Evolutionary conservation across 2,888 invertebrate genomes (phyloP), one percentile per base, ranked within the genome.

Genomic region (Malthinus flaveolus): DNA sequence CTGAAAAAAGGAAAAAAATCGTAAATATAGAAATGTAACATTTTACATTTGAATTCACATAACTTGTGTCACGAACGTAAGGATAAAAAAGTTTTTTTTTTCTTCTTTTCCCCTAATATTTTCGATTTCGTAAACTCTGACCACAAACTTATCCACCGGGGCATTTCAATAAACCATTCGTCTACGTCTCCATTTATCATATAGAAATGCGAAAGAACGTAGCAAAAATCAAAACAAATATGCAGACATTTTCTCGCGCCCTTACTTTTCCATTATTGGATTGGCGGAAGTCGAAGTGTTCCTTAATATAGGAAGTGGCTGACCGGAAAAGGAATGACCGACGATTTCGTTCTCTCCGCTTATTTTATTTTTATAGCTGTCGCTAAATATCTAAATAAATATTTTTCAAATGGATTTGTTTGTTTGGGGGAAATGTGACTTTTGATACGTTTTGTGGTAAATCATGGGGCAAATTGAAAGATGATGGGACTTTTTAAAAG

Each of bases 111-210:
- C 61, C 61, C 54, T 36, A 49, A 31, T 13, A 35, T 59, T 56
- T 59, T 55, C 55, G 51, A 51, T 56, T 64, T 63, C 51, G 60
- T 60, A 62, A 62, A 59, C 63, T 59, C 61, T 63, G 62, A 71
- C 70, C 64, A 69, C 68, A 67, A 61, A 71, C 68, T 71, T 71
- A 70, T 69, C 69, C 73, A 68, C 70, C 66, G 68, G 73, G 73
- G 71, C 73, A 73, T 75, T 77, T 76, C 75, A 75, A 76, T 76
- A 76, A 76, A 76, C 75, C 76, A 76, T 76, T 72, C 74, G 73
- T 74, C 75, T 72, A 66, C 70, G 70, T 72, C 69, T 59, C 72
- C 73, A 75, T 75, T 74, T 73, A 74, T 76, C 76, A 77, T 74
- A 72, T 67, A 70, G 66, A 23, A 23, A 23, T 23, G 66, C 69